Base-by-base conservation (phyloP, 2,888 invertebrate species). In the Drosophila atroscutellata region DNA sequence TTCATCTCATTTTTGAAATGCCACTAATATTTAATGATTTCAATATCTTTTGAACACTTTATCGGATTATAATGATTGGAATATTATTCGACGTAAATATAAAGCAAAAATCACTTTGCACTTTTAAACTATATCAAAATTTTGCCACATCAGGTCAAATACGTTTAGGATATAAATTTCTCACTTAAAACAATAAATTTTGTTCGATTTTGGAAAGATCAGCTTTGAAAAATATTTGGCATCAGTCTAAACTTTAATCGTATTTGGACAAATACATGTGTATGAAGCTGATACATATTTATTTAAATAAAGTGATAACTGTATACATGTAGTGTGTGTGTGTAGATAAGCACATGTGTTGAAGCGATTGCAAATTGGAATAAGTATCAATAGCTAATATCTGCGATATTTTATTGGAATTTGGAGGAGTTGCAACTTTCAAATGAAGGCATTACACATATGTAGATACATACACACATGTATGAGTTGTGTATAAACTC, bases 271-370 rank as follows among this genome's bases (percentile, higher is more conserved):
- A 5, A 52, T 47, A 24, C 36, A 62, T 62, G 45, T 30, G 62
- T n/a, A n/a, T 15, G 45, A 47, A 24, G 45, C 18, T 24, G 34
- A 37, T 9, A 37, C 18, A 32, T 55, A 55, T 55, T 39, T 55
- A 28, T 55, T 39, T n/a, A 26, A 39, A 54, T 24, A 26, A 54
- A 54, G 18, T 15, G 18, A 54, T 54, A 55, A 39, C 54, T 37
- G 37, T 55, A 39, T 55, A 26, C 28, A 28, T 50, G 26, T 50
- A 39, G 28, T 28, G 34, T 20, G 32, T 30, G 32, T 32, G 7
- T 45, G 15, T 45, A 8, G 3, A 8, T 15, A 45, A 2, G 15
- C 18, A 24, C 5, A 34, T 52, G 15, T 52, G 20, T 15, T 24
- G 0, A 20, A 5, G 9, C 13, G 15, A 18, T 24, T 26, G 32